phyloP scores from a whole-genome alignment of 1,140 invertebrate genomes.

The Ladona fulva region DNA sequence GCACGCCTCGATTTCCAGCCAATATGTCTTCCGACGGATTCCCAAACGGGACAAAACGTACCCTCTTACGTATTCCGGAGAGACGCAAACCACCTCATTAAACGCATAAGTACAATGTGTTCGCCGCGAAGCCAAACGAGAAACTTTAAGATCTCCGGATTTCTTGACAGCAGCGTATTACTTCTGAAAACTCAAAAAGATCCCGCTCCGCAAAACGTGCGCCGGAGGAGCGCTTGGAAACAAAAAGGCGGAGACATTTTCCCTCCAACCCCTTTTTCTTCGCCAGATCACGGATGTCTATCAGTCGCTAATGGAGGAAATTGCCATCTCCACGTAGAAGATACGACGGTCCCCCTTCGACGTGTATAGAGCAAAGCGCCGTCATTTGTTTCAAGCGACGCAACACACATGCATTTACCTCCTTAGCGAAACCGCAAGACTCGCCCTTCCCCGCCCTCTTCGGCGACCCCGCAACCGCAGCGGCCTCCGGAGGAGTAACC shows the following conservation, averaged over 20 bases:
- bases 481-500: neutral
- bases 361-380: neutral
- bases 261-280: neutral
- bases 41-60: too few relatives aligned
- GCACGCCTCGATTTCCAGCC: too few relatives aligned
- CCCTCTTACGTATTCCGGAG: too few relatives aligned
- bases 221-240: too few relatives aligned
- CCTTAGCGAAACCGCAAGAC: neutral
- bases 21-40: too few relatives aligned
- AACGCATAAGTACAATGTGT: too few relatives aligned
- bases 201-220: too few relatives aligned
- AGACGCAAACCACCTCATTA: too few relatives aligned
- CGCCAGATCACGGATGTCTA: neutral
- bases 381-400: neutral
- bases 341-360: neutral
- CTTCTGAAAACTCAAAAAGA: too few relatives aligned
- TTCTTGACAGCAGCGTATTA: too few relatives aligned
- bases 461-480: neutral
- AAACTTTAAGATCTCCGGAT: too few relatives aligned
- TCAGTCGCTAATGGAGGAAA: neutral
- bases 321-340: neutral
- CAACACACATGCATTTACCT: neutral
- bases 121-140: too few relatives aligned
- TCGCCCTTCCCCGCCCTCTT: neutral
- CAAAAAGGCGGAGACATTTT: neutral